Evolutionary conservation across 1,140 invertebrate genomes (phyloP), one percentile per base, ranked within the genome.

Genomic region (Leptinotarsa lineolata): DNA sequence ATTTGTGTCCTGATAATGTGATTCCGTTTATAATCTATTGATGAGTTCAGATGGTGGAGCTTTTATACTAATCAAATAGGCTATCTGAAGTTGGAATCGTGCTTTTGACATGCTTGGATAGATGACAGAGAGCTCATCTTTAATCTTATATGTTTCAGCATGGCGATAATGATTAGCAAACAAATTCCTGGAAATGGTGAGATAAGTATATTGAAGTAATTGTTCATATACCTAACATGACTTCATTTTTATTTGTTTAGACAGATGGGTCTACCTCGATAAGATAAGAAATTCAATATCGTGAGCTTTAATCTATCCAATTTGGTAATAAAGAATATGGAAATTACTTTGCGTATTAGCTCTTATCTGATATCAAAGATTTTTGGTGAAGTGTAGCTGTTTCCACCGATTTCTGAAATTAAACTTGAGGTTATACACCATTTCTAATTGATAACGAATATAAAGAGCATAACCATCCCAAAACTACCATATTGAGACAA

Each of bases 251-350:
- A 45, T 68, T 16, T 68, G 67, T 68, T 68, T 68, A 68, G 46
- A 68, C 72, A 74, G 72, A 74, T 74, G 72, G 60, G 30, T 22
- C 72, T 69, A 69, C 18, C 39, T 63, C 15, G 72, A 74, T 74
- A 69, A 74, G 72, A 74, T 74, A 74, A 69, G 72, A 64, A 74
- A 73, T 65, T 66, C 59, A 74, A 74, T 74, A 74, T 68, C 48
- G 64, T 45, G 22, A 54, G 67, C 46, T 54, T 24, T 68, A 68
- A 68, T 68, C 67, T 68, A 48, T 18, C 67, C 67, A 68, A 58
- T 68, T 68, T 68, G 67, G 67, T 68, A 68, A 68, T 68, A 54
- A 68, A 68, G 67, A 68, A 68, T 68, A 68, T 68, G 67, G 44
- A 68, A 67, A 68, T 54, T 48, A 68, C 48, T 66, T 66, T 66